Conservation (phyloP, 2,888 invertebrate genomes). For the Andrena fulva region DNA sequence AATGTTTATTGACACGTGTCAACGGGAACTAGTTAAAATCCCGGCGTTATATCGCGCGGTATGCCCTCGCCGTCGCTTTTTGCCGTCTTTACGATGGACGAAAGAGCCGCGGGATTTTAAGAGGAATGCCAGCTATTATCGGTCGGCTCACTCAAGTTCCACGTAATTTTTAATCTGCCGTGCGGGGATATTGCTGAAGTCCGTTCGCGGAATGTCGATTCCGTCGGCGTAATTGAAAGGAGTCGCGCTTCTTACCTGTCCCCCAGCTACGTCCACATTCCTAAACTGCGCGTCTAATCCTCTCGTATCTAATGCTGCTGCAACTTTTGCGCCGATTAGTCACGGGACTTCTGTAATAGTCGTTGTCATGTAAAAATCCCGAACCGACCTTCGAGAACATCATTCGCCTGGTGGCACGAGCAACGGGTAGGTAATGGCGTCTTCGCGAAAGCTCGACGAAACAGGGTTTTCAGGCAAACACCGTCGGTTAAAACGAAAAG, state of each 20-base stretch:
- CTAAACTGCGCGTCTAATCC: constrained; percentile 48
- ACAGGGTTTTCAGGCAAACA: constrained; percentile 37
- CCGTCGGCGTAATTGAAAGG: constrained; percentile 48
- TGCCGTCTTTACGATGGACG: constrained; percentile 32
- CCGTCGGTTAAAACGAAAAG: constrained; percentile 21
- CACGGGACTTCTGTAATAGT: constrained; percentile 13
- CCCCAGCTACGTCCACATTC: constrained; percentile 38
- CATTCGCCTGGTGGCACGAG: constrained; percentile 18
- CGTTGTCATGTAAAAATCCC: neutral
- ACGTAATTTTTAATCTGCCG: constrained; percentile 48
- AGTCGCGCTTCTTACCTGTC: constrained; percentile 36
- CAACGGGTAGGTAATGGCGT: constrained; percentile 7
- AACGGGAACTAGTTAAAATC: constrained; percentile 45
- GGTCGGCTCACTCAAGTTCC: constrained; percentile 43
- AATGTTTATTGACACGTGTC: constrained; percentile 53
- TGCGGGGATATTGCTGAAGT: constrained; percentile 40
- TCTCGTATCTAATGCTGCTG: constrained; percentile 25
- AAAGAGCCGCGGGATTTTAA: constrained; percentile 47
- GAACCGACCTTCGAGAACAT: neutral
- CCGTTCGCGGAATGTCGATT: constrained; percentile 47
- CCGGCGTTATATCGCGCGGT: constrained; percentile 15
- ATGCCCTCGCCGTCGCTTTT: constrained; percentile 16
- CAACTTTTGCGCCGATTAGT: constrained; percentile 38
- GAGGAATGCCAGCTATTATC: constrained; percentile 53
- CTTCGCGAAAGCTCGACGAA: neutral